phyloP scores from a whole-genome alignment of 2,888 invertebrate species.

The Muschampia plurimacula region DNA sequence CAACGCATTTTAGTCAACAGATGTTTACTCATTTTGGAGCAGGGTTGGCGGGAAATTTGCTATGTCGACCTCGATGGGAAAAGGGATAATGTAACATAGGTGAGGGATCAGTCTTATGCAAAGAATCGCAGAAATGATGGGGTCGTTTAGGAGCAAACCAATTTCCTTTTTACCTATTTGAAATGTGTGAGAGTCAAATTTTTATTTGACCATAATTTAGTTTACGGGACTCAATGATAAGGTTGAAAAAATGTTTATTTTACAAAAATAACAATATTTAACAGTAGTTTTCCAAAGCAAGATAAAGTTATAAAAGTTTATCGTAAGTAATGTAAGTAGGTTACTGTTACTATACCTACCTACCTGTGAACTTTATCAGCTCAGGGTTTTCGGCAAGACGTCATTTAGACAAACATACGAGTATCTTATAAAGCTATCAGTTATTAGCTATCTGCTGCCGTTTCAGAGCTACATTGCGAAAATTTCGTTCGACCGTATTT shows the following conservation, averaged over 20 bases:
- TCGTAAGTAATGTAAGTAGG: too few species aligned
- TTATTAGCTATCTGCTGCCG: not conserved
- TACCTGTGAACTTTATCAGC: too few species aligned
- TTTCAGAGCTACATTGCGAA: not conserved
- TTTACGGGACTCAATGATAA: too few species aligned
- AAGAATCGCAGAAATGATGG: conserved; percentile 5
- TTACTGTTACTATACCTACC: too few species aligned
- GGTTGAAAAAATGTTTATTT: too few species aligned
- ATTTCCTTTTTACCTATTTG: too few species aligned
- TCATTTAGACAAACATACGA: not conserved
- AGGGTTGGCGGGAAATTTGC: conserved; percentile 12
- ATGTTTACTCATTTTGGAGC: conserved; percentile 30
- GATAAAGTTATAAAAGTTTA: too few species aligned
- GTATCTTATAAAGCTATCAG: not conserved
- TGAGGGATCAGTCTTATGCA: not conserved
- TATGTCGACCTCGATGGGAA: conserved; percentile 14
- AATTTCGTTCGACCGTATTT: not conserved
- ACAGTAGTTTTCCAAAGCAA: too few species aligned
- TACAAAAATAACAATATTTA: too few species aligned
- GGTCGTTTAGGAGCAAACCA: not conserved
- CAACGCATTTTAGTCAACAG: conserved; percentile 27
- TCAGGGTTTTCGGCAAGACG: not conserved
- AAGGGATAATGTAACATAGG: conserved; percentile 11
- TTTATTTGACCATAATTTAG: too few species aligned
- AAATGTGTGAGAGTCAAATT: too few species aligned